Conservation (phyloP, 2,113 vertebrate genomes). For the Ptychochromis oligacanthus region DNA sequence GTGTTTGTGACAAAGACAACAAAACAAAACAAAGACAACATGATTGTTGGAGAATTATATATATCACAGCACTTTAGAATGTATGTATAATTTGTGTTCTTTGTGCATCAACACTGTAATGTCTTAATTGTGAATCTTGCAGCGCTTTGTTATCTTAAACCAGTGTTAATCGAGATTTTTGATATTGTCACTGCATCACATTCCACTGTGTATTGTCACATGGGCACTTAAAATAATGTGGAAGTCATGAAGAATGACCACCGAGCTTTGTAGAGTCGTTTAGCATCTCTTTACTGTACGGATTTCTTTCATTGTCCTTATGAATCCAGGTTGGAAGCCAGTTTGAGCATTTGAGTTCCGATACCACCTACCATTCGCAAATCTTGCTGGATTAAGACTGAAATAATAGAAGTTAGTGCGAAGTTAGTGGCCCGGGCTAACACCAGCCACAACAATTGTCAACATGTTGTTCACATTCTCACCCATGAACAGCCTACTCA, state of each 20-base stretch:
- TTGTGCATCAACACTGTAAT: conserved; percentile 39
- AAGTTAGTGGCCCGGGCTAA: no score
- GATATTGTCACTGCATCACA: conserved; percentile 11
- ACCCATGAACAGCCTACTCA: neutral
- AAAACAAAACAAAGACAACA: conserved; percentile 24
- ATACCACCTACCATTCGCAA: neutral
- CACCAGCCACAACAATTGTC: neutral
- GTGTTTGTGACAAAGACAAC: conserved; percentile 14
- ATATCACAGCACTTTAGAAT: conserved; percentile 47
- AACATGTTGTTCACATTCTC: conserved; percentile 9
- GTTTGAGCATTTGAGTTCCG: neutral
- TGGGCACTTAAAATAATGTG: neutral
- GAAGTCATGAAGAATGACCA: neutral
- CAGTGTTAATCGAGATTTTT: conserved; percentile 23
- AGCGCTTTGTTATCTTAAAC: conserved; percentile 9
- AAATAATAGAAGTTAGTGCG: neutral
- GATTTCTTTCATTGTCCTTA: neutral
- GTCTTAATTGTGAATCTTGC: conserved; percentile 16
- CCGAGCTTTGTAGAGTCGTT: neutral
- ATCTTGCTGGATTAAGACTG: neutral
- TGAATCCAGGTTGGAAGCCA: neutral
- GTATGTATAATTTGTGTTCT: conserved; percentile 24
- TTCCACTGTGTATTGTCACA: conserved; percentile 6
- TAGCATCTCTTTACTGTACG: neutral
- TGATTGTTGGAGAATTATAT: conserved; percentile 39